Evolutionary conservation across 2,113 vertebrate genomes (phyloP).

Genomic region (Toxotes chatareus): DNA sequence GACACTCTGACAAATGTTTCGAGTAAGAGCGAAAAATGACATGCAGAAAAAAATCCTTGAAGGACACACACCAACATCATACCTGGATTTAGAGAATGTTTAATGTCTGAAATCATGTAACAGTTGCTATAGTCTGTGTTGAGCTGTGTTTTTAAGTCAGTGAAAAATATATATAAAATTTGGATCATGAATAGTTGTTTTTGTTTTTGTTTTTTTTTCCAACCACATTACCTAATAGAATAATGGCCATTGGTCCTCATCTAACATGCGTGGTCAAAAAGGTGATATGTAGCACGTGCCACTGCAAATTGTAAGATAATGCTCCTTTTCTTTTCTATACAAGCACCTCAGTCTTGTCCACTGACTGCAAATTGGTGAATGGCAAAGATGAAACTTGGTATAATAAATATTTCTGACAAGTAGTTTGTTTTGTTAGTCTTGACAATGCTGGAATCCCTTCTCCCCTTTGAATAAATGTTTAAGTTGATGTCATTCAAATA

Average conservation of each 20-base stretch:
- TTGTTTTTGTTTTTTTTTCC: too few relatives aligned
- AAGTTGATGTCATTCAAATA: slow-evolving; percentile 76
- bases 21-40: slow-evolving; percentile 36
- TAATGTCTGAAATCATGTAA: slow-evolving; percentile 21
- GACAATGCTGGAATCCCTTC: slow-evolving; percentile 57
- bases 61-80: slow-evolving; percentile 27
- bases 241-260: slow-evolving; percentile 21
- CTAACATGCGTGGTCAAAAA: slow-evolving; percentile 27
- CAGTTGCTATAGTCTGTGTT: slow-evolving; percentile 24
- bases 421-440: slow-evolving; percentile 51
- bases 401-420: slow-evolving; percentile 39
- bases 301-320: slow-evolving; percentile 45
- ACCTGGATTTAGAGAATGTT: slow-evolving; percentile 18
- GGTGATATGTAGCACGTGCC: slow-evolving; percentile 58
- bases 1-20: slow-evolving; percentile 44
- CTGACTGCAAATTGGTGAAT: slow-evolving; percentile 69
- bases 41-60: slow-evolving; percentile 35
- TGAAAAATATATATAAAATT: background rate
- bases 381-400: slow-evolving; percentile 32
- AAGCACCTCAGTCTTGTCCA: slow-evolving; percentile 61
- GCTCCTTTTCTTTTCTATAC: slow-evolving; percentile 5
- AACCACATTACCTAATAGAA: slow-evolving; percentile 26
- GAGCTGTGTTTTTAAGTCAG: slow-evolving; percentile 28
- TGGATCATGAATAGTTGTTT: background rate
- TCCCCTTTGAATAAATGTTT: slow-evolving; percentile 66